phyloP scores from a whole-genome alignment of 2,113 vertebrate genomes.

The Saguinus imperator region DNA sequence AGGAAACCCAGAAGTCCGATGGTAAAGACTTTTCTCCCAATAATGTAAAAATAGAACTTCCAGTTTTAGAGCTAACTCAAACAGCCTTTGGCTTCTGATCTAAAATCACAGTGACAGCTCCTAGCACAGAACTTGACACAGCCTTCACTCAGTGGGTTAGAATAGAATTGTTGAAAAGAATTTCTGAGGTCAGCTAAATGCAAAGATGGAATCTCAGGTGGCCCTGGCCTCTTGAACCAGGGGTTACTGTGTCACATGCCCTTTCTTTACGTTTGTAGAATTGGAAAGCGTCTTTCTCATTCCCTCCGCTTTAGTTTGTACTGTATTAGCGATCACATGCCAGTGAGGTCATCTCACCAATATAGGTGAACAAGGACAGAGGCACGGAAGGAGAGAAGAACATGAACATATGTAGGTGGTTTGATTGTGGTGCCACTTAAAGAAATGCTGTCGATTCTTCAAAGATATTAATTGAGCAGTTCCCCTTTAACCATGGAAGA shows the following conservation, averaged over 20 bases:
- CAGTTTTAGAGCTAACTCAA: background rate
- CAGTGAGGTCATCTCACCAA: background rate
- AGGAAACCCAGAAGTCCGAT: background rate
- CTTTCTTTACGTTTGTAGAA: background rate
- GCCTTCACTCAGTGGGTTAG: background rate
- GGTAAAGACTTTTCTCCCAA: background rate
- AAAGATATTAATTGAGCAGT: background rate
- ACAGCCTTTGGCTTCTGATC: background rate
- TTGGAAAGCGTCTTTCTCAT: background rate
- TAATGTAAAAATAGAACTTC: background rate
- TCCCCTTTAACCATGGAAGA: background rate
- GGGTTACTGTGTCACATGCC: too few relatives aligned
- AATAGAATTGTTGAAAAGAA: background rate
- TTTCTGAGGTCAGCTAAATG: background rate
- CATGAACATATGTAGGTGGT: rapidly evolving
- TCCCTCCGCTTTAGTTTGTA: background rate
- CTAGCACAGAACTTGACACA: too few relatives aligned
- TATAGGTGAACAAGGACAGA: background rate
- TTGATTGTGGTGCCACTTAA: background rate
- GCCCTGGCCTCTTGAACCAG: background rate
- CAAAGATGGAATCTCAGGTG: background rate
- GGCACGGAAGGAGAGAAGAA: too few relatives aligned
- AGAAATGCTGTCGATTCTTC: background rate
- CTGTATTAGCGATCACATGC: too few relatives aligned
- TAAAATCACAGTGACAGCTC: background rate